Base-by-base conservation (phyloP, 2,797 vertebrate species). In the Esox masquinongy region DNA sequence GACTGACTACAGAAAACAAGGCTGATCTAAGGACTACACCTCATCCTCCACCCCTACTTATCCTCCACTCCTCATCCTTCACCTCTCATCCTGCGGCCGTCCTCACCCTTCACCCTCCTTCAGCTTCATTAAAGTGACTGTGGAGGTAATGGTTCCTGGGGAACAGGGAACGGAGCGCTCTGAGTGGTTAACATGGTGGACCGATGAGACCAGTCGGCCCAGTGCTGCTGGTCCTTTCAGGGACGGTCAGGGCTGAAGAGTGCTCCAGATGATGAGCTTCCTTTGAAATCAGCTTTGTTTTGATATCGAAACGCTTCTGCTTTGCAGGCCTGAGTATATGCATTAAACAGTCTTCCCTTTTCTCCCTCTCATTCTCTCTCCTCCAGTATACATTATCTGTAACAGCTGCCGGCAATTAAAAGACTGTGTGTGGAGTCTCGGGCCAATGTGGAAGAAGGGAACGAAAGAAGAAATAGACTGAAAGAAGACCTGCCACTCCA, bases 371-470 rank as follows among this genome's bases (percentile, higher is more conserved):
- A 36, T 61, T 22, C 49, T 34, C n/a, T 49, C 2, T 11, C 69
- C 87, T 87, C 84, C 85, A 86, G 81, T 59, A 81, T 85, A 84
- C 56, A 86, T 12, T 64, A 24, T 26, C 26, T 26, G 56, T 69
- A 75, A 87, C 93, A 94, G 94, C 92, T 94, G 92, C 86, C 83
- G 85, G 80, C 93, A 93, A 94, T 94, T 93, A 94, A 87, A 92
- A 86, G 87, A 91, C 83, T 88, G 90, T 81, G 47, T 43, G 43
- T 43, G 82, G 85, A 89, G 77, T 81, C 85, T 89, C 86, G 80
- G 82, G 82, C 84, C 82, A 76, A 79, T 73, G 61, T 78, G 79
- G 83, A 88, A 84, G 79, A 81, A 74, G 70, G 70, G 85, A 47
- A 74, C 61, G 74, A 31, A 3, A 56, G 69, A 34, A 67, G 70